Percentiles rank a stretch among this genome's conserved stretches.
Conservation (phyloP, 2,113 vertebrate species). For the Colossoma macropomum region DNA sequence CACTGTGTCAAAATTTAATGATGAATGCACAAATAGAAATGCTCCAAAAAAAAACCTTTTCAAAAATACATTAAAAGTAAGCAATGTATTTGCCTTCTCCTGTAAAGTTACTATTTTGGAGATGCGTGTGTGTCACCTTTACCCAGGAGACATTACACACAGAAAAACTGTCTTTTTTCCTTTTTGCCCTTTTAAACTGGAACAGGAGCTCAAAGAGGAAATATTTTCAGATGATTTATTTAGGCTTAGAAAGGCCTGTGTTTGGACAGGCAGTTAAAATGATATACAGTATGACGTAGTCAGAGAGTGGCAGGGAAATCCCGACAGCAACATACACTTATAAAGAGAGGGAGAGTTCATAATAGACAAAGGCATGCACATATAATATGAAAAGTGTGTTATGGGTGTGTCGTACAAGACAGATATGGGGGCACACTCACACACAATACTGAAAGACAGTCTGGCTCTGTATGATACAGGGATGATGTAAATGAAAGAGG, state of each 20-base stretch:
- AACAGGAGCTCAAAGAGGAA: background rate
- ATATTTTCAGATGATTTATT: slow-evolving; percentile 51
- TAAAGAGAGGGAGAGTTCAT: slow-evolving; percentile 30
- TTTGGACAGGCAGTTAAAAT: slow-evolving; percentile 56
- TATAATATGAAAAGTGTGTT: slow-evolving; percentile 19
- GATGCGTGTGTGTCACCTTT: background rate
- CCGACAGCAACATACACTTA: slow-evolving; percentile 25
- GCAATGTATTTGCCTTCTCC: too few relatives aligned
- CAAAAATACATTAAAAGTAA: too few relatives aligned
- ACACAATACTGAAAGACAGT: background rate
- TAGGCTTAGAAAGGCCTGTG: slow-evolving; percentile 37
- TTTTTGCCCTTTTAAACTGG: slow-evolving; percentile 15
- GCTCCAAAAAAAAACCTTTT: too few relatives aligned
- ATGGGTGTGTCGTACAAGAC: slow-evolving; percentile 7
- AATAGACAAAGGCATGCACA: background rate
- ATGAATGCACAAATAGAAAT: too few relatives aligned
- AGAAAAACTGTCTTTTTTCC: slow-evolving; percentile 7
- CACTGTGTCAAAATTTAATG: too few relatives aligned
- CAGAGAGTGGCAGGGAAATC: slow-evolving; percentile 14
- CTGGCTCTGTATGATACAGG: too few relatives aligned
- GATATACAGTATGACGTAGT: slow-evolving; percentile 52
- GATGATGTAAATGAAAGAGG: background rate
- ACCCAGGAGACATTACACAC: background rate
- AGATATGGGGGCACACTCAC: background rate
- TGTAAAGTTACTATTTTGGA: background rate